Percentiles rank a stretch among this genome's conserved stretches.
Conservation (phyloP, 2,888 invertebrate genomes). For the Chironomus tentans region DNA sequence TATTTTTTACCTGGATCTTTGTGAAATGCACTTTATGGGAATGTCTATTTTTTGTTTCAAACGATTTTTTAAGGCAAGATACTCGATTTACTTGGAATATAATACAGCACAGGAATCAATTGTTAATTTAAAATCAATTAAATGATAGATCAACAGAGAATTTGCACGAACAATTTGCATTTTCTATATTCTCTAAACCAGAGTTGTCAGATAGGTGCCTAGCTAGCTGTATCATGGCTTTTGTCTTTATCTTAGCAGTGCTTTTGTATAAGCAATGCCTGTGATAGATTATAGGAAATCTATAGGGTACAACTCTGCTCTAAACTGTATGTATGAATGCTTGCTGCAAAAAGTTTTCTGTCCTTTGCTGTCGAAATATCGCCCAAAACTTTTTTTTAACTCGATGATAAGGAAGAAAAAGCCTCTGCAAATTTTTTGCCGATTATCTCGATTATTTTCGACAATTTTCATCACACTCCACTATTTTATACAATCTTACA, state of each 20-base stretch:
- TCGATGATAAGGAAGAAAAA: not conserved
- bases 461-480: not conserved
- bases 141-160: not conserved
- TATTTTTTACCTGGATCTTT: not conserved
- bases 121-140: not conserved
- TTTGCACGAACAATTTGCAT: not conserved
- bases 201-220: too few relatives aligned
- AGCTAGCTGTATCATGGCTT: too few relatives aligned
- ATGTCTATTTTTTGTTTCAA: too few relatives aligned
- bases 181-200: not conserved
- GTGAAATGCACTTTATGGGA: too few relatives aligned
- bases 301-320: too few relatives aligned
- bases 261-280: too few relatives aligned
- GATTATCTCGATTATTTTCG: not conserved
- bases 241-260: too few relatives aligned
- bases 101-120: too few relatives aligned
- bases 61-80: too few relatives aligned
- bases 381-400: not conserved
- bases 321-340: not conserved
- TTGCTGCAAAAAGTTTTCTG: too few relatives aligned
- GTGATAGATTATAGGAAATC: too few relatives aligned
- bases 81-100: too few relatives aligned
- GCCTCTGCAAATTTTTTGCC: not conserved
- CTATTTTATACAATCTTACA: not conserved
- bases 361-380: not conserved